phyloP scores from a whole-genome alignment of 1,140 invertebrate species.

The Drosophila quadrilineata region DNA sequence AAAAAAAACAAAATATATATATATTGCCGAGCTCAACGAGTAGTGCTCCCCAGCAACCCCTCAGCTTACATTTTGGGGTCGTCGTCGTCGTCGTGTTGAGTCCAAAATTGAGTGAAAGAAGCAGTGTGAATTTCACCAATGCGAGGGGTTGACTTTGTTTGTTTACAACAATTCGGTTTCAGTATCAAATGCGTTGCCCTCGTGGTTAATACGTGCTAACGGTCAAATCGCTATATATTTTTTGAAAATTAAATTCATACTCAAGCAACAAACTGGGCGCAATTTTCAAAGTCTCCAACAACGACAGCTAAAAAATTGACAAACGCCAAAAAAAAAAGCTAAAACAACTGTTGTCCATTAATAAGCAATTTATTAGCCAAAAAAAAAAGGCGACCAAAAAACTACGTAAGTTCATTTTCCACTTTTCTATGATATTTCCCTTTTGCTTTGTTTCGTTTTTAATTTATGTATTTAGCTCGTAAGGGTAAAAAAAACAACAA shows the following conservation, averaged over 20 bases:
- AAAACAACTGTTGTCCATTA: conserved; percentile 16
- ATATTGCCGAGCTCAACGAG: too few relatives aligned
- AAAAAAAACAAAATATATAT: too few relatives aligned
- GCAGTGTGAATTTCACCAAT: conserved; percentile 35
- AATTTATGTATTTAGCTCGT: conserved; percentile 35
- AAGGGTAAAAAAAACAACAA: conserved; percentile 12
- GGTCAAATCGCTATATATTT: conserved; percentile 24
- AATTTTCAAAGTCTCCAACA: conserved; percentile 37
- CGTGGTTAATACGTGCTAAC: conserved; percentile 58
- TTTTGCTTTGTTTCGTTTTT: conserved; percentile 25
- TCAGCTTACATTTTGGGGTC: conserved; percentile 52
- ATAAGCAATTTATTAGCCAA: conserved; percentile 55
- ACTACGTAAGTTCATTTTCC: conserved; percentile 51
- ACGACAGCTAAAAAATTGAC: conserved; percentile 23
- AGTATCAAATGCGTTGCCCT: conserved; percentile 64
- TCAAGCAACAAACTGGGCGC: conserved; percentile 20
- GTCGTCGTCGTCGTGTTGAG: conserved; percentile 43
- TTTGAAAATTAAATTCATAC: not conserved
- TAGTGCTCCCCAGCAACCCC: too few relatives aligned
- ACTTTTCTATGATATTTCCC: not conserved
- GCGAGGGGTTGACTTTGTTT: conserved; percentile 78
- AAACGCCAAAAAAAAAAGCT: conserved; percentile 15
- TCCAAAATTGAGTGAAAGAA: conserved; percentile 59
- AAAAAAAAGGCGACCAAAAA: too few relatives aligned
- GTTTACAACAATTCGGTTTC: conserved; percentile 69